Evolutionary conservation across 1,140 invertebrate genomes (phyloP).

Genomic region (Drosophila nannoptera): DNA sequence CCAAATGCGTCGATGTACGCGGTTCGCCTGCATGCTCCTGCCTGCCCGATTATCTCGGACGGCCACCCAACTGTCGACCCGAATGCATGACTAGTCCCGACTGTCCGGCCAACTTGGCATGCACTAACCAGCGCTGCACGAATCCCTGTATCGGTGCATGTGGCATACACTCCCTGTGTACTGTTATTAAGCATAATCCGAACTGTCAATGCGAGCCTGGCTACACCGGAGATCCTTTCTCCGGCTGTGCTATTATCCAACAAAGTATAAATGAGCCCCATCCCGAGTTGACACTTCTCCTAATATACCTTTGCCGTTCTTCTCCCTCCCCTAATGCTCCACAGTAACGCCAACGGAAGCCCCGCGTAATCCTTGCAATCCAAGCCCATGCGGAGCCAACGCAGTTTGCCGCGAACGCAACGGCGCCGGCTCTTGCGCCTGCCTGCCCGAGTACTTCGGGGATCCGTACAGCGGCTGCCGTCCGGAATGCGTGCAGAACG

Average conservation of each 20-base stretch:
- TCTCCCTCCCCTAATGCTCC: background rate
- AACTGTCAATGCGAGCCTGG: conserved; percentile 87
- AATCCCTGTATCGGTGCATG: conserved; percentile 90
- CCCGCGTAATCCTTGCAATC: conserved; percentile 83
- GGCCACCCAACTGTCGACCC: conserved; percentile 88
- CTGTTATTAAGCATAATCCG: conserved; percentile 87
- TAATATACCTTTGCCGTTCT: conserved; percentile 25
- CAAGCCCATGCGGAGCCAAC: conserved; percentile 90
- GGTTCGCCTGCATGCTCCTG: conserved; percentile 88
- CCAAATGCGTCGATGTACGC: conserved; percentile 86
- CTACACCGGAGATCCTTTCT: conserved; percentile 88
- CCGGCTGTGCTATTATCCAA: conserved; percentile 81
- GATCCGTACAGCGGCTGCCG: conserved; percentile 86
- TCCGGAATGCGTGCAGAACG: conserved; percentile 87
- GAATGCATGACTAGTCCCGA: conserved; percentile 88
- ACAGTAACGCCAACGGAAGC: conserved; percentile 77
- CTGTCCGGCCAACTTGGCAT: conserved; percentile 86
- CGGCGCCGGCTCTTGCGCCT: conserved; percentile 87
- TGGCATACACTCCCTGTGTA: conserved; percentile 86
- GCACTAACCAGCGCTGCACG: conserved; percentile 87
- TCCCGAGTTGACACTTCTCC: background rate
- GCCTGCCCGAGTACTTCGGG: conserved; percentile 86
- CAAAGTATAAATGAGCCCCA: conserved; percentile 61
- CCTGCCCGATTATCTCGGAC: conserved; percentile 85
- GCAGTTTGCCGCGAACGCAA: conserved; percentile 88